Percentiles rank a stretch among this genome's conserved stretches.
Evolutionary conservation across 1,140 invertebrate species (phyloP).

Genomic region (Pristionchus pacificus): DNA sequence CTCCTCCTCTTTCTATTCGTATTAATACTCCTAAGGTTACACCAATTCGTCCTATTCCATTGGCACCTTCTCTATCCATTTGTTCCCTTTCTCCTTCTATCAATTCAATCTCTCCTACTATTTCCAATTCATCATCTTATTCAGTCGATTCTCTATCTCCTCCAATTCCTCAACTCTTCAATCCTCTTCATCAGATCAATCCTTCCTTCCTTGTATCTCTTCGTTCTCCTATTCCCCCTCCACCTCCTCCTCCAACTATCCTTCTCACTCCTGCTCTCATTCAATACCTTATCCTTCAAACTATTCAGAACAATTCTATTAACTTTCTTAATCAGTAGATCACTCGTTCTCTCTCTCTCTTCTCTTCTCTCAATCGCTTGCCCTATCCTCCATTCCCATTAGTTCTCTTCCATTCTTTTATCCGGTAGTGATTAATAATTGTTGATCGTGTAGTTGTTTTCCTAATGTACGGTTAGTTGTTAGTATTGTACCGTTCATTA

Average conservation of each 20-base stretch:
- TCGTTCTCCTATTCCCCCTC: neutral
- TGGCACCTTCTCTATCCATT: slow-evolving; percentile 3
- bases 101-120: neutral
- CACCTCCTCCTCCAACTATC: no score
- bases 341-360: no score
- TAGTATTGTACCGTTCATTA: neutral
- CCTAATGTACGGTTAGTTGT: neutral
- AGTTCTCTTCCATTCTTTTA: neutral
- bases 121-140: neutral
- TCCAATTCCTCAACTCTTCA: neutral
- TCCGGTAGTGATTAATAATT: neutral
- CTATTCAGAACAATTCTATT: neutral
- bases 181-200: neutral
- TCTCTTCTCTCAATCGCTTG: no score
- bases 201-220: neutral
- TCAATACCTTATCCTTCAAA: neutral
- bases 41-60: slow-evolving; percentile 9
- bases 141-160: neutral
- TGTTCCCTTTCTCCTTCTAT: neutral
- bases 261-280: no score
- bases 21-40: neutral
- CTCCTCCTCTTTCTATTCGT: slow-evolving; percentile 2
- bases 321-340: neutral
- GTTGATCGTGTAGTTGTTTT: no score
- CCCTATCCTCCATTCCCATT: neutral